phyloP scores from a whole-genome alignment of 1,140 invertebrate genomes.

The Belonocnema kinseyi region DNA sequence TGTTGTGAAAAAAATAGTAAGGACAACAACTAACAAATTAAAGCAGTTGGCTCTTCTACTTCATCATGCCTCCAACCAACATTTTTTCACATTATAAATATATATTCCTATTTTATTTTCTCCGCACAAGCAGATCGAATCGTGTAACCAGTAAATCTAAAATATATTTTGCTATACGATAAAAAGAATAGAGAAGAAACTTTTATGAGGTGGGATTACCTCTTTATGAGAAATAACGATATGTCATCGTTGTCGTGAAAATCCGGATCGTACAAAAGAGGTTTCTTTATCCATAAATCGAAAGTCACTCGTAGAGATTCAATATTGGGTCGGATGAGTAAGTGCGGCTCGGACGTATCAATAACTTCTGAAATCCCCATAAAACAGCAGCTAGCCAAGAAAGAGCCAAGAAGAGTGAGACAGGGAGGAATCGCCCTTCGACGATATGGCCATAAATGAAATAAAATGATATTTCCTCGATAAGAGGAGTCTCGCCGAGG shows the following conservation, averaged over 20 bases:
- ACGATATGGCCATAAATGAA: slow-evolving; percentile 73
- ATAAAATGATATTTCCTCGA: slow-evolving; percentile 75
- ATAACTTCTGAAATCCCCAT: slow-evolving; percentile 62
- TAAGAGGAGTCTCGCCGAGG: slow-evolving; percentile 64
- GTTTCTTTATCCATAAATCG: slow-evolving; percentile 30
- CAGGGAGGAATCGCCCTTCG: slow-evolving; percentile 25
- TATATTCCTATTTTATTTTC: no score
- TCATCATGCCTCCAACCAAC: fast-evolving
- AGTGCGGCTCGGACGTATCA: slow-evolving; percentile 56
- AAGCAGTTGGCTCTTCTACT: no score
- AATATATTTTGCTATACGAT: background rate
- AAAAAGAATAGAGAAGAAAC: background rate
- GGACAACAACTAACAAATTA: no score
- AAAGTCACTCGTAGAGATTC: slow-evolving; percentile 19
- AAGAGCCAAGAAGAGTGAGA: background rate
- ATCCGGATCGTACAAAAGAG: slow-evolving; percentile 8
- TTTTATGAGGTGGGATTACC: background rate
- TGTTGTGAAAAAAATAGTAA: no score
- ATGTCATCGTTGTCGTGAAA: slow-evolving; percentile 29
- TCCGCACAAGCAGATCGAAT: no score
- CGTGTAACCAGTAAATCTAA: no score
- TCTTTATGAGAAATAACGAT: slow-evolving; percentile 23
- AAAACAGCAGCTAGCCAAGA: slow-evolving; percentile 46
- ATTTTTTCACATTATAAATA: no score
- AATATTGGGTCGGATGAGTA: slow-evolving; percentile 43